Conservation (phyloP, 1,140 invertebrate species). For the Zaprionus capensis region DNA sequence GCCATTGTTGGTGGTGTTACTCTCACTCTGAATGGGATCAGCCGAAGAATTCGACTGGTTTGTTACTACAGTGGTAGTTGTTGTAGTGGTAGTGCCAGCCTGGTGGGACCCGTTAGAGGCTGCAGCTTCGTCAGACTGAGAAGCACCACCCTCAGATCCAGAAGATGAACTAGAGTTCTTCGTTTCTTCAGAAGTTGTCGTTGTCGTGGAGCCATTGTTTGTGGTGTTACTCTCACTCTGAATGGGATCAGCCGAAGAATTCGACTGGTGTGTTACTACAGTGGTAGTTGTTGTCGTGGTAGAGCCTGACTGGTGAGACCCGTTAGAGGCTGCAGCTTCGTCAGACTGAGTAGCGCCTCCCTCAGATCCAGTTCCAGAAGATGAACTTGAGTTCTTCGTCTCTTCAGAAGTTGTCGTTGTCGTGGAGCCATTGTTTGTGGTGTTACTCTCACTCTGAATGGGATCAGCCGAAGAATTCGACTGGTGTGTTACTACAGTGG, state of each 20-base stretch:
- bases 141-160: neutral
- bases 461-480: neutral
- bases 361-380: neutral
- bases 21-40: neutral
- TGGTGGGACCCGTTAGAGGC: neutral
- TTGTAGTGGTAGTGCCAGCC: constrained; percentile 4
- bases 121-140: neutral
- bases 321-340: neutral
- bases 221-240: neutral
- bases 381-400: neutral
- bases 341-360: neutral
- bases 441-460: constrained; percentile 9
- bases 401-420: constrained; percentile 3
- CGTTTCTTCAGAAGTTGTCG: constrained; percentile 8
- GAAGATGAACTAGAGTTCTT: neutral
- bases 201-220: constrained; percentile 1
- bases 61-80: constrained; percentile 5
- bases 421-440: constrained; percentile 10
- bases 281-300: constrained; percentile 17
- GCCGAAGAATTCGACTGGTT: neutral
- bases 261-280: neutral
- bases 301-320: constrained; percentile 9
- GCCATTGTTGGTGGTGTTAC: neutral
- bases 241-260: neutral
- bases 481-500: neutral